These are phyloP conservation scores for Euschistus heros DNA, from an alignment of 1,140 invertebrate species.

Conservation along the genomic window DNA sequence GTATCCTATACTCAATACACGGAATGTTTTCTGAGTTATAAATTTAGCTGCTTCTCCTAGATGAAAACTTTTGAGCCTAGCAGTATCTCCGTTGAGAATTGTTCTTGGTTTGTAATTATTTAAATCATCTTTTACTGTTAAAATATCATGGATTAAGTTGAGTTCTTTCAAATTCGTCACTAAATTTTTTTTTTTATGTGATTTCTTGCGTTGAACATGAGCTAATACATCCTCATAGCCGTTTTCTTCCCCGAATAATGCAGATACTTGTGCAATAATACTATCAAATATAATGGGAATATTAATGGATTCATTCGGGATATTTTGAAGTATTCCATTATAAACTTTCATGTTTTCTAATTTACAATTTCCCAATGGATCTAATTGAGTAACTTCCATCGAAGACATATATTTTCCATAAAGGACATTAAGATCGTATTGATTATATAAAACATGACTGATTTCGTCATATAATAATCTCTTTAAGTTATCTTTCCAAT, in stretches of 20 bases:
- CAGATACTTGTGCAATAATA: background rate
- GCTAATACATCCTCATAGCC: background rate
- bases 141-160: too few species aligned
- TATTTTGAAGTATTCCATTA: background rate
- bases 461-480: background rate
- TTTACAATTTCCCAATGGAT: background rate
- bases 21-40: too few species aligned
- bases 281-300: constrained; percentile 7
- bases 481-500: background rate
- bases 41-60: too few species aligned
- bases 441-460: background rate
- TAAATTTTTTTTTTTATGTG: background rate
- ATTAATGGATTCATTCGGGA: background rate
- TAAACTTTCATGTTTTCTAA: background rate
- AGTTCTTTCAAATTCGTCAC: too few species aligned
- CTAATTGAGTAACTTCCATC: too few species aligned
- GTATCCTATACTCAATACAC: too few species aligned
- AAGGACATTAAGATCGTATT: background rate
- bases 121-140: too few species aligned
- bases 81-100: too few species aligned
- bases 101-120: too few species aligned
- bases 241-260: background rate
- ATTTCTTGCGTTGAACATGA: background rate
- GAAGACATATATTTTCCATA: background rate
- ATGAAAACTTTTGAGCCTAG: too few species aligned